Evolutionary conservation across 1,140 invertebrate genomes (phyloP).

Genomic region (Sitobion miscanthi): DNA sequence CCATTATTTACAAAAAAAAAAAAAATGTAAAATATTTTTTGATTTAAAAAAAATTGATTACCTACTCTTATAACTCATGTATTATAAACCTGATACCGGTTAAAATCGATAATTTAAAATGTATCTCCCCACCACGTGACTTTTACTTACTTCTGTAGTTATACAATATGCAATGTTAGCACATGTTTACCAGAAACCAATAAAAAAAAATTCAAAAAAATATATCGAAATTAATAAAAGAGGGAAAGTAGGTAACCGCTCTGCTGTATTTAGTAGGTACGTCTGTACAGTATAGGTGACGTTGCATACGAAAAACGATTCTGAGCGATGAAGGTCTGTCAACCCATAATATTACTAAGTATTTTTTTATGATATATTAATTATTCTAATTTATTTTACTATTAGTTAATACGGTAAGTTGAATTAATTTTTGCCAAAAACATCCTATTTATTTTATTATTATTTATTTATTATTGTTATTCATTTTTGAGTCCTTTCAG

Average conservation of each 20-base stretch:
- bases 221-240: constrained; percentile 1
- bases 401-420: not conserved
- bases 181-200: not conserved
- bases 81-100: not conserved
- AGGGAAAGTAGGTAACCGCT: not conserved
- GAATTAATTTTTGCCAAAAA: not conserved
- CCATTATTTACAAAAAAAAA: not conserved
- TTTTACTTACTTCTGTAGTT: not conserved
- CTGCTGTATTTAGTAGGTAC: not conserved
- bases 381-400: not conserved
- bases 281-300: not conserved
- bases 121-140: not conserved
- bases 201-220: constrained; percentile 16
- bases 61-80: not conserved
- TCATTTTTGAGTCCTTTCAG: too few species aligned
- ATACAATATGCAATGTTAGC: not conserved
- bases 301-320: not conserved
- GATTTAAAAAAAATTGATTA: not conserved
- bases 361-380: not conserved
- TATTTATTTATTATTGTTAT: too few species aligned
- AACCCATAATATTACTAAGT: not conserved
- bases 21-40: not conserved
- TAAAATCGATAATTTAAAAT: not conserved
- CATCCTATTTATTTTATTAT: too few species aligned
- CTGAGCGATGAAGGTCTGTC: not conserved